A percentile compares a stretch with the other conserved stretches of the same genome.
Evolutionary conservation across 2,888 invertebrate species (phyloP).

Genomic region (Drosophila austrosaltans): DNA sequence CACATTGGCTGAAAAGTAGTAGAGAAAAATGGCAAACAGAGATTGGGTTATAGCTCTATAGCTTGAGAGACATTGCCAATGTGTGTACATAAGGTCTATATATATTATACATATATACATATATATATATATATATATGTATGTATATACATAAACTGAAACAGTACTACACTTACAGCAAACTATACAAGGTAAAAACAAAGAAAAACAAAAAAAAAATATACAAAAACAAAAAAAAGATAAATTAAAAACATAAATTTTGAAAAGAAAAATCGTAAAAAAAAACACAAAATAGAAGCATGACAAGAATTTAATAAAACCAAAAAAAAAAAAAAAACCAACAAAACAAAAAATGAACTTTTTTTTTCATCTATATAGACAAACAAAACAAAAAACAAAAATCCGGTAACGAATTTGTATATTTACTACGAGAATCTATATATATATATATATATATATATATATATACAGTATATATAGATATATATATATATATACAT

Average conservation of each 20-base stretch:
- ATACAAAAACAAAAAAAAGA: slow-evolving; percentile 31
- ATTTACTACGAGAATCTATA: slow-evolving; percentile 65
- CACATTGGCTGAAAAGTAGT: slow-evolving; percentile 7
- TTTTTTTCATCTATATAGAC: slow-evolving; percentile 75
- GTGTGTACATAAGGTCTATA: slow-evolving; percentile 66
- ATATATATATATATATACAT: slow-evolving; percentile 36
- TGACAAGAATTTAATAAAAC: slow-evolving; percentile 70
- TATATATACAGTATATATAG: slow-evolving; percentile 32
- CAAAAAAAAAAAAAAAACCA: slow-evolving; percentile 30
- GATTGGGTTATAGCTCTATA: slow-evolving; percentile 48
- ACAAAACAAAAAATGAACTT: background rate
- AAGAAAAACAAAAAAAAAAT: slow-evolving; percentile 39
- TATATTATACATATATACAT: slow-evolving; percentile 47
- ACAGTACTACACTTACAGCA: slow-evolving; percentile 77
- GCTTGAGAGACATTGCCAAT: slow-evolving; percentile 52
- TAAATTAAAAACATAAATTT: slow-evolving; percentile 25
- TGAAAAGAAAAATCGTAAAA: slow-evolving; percentile 3
- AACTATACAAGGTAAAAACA: slow-evolving; percentile 73
- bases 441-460: slow-evolving; percentile 20
- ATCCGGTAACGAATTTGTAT: slow-evolving; percentile 77
- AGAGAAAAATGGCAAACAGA: slow-evolving; percentile 35
- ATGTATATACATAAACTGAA: slow-evolving; percentile 58
- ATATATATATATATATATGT: slow-evolving; percentile 47
- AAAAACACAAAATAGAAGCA: slow-evolving; percentile 68
- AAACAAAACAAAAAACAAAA: slow-evolving; percentile 29